phyloP scores from a whole-genome alignment of 2,888 invertebrate species.

The Polyploca ridens region DNA sequence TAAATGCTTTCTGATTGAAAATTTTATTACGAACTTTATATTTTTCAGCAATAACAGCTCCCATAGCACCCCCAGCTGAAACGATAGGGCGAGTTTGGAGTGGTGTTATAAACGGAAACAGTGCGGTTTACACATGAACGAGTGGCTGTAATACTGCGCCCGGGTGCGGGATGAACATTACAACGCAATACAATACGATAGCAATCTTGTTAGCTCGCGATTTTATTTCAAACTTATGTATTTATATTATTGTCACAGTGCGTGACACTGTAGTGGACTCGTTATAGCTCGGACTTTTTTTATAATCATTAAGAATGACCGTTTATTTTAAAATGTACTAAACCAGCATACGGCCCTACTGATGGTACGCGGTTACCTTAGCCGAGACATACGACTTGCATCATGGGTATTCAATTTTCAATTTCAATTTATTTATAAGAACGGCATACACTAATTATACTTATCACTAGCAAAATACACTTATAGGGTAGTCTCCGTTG shows the following conservation, averaged over 20 bases:
- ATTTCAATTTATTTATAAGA: no score
- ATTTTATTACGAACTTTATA: no score
- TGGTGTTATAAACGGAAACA: constrained; percentile 10
- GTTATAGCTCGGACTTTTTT: neutral
- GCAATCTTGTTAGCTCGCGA: neutral
- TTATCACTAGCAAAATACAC: no score
- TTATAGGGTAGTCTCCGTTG: no score
- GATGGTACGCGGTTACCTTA: no score
- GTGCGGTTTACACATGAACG: constrained; percentile 13
- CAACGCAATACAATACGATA: neutral
- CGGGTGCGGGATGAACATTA: neutral
- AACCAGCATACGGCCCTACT: no score
- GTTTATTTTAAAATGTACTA: no score
- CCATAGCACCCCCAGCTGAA: neutral
- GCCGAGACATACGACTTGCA: no score
- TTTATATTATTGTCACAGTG: neutral
- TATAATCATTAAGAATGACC: no score
- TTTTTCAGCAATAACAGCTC: neutral
- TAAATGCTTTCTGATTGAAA: no score
- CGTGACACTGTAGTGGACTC: neutral
- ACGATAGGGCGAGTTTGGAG: constrained; percentile 13
- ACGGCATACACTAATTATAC: no score
- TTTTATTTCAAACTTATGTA: neutral
- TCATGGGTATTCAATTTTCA: no score
- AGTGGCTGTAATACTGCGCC: neutral